Evolutionary conservation across 1,140 invertebrate species (phyloP).

Genomic region (Drosophila kepulauana): DNA sequence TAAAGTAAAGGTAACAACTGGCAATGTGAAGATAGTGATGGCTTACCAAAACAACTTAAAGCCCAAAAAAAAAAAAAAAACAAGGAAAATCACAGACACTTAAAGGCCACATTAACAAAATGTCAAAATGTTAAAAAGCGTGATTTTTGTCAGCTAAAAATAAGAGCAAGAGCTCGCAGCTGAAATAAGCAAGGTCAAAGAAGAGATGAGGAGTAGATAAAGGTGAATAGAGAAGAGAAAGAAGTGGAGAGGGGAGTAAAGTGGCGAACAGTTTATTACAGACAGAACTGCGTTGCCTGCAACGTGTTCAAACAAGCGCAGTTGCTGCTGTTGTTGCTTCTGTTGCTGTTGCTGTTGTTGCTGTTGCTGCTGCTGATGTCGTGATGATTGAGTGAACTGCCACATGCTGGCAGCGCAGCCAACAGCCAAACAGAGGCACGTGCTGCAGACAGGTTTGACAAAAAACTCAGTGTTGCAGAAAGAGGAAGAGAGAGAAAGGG

Average conservation of each 20-base stretch:
- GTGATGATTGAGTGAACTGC: conserved; percentile 83
- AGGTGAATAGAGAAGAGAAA: not conserved
- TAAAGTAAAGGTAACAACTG: conserved; percentile 16
- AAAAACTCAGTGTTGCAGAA: conserved; percentile 69
- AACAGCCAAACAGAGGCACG: conserved; percentile 52
- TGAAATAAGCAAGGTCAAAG: no score
- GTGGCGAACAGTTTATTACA: not conserved
- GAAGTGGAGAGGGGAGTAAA: no score
- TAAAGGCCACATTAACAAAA: conserved; percentile 74
- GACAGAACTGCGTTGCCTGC: conserved; percentile 13
- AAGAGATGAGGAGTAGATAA: not conserved
- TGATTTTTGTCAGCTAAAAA: conserved; percentile 64
- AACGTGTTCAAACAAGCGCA: conserved; percentile 70
- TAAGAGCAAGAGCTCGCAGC: no score
- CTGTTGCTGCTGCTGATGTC: conserved; percentile 51
- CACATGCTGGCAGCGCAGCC: conserved; percentile 59
- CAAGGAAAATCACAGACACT: not conserved
- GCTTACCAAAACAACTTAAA: not conserved
- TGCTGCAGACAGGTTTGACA: conserved; percentile 81
- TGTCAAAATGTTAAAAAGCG: conserved; percentile 81
- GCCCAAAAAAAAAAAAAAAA: not conserved
- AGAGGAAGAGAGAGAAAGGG: not conserved
- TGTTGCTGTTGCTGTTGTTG: conserved; percentile 25
- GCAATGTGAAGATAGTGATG: conserved; percentile 23
- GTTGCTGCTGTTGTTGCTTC: conserved; percentile 36